These are phyloP conservation scores for Willisornis vidua DNA, from an alignment of 2,113 vertebrate genomes.

Conservation along the genomic window DNA sequence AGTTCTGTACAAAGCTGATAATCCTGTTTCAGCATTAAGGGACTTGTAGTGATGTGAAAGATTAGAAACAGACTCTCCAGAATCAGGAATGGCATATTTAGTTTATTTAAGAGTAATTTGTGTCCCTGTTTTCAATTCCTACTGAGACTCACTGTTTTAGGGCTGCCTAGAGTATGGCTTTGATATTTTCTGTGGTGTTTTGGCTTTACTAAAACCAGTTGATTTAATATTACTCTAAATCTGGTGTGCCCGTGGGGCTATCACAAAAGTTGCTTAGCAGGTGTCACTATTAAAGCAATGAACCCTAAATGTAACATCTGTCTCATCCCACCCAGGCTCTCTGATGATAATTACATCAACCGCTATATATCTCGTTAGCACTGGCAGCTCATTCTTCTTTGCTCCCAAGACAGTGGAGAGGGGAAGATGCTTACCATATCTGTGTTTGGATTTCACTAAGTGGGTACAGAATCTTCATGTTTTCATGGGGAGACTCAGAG, in stretches of 20 bases:
- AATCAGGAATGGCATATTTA: neutral
- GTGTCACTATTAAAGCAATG: neutral
- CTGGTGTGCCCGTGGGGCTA: neutral
- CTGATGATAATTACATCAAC: conserved; percentile 10
- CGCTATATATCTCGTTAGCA: neutral
- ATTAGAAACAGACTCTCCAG: neutral
- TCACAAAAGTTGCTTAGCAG: neutral
- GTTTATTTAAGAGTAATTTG: neutral
- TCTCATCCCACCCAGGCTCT: neutral
- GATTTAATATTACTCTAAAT: neutral
- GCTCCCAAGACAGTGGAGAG: neutral
- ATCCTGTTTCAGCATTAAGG: neutral
- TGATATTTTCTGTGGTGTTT: neutral
- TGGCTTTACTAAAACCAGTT: neutral
- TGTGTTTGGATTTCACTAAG: neutral
- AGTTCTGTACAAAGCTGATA: neutral
- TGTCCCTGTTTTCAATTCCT: neutral
- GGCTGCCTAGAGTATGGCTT: neutral
- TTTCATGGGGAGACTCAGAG: neutral
- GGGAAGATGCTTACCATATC: neutral
- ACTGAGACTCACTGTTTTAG: neutral
- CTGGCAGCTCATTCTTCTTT: neutral
- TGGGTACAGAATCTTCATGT: neutral
- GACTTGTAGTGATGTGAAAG: neutral
- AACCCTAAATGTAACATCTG: conserved; percentile 25